phyloP scores from a whole-genome alignment of 2,888 invertebrate genomes.

The Mimumesa dahlbomi region DNA sequence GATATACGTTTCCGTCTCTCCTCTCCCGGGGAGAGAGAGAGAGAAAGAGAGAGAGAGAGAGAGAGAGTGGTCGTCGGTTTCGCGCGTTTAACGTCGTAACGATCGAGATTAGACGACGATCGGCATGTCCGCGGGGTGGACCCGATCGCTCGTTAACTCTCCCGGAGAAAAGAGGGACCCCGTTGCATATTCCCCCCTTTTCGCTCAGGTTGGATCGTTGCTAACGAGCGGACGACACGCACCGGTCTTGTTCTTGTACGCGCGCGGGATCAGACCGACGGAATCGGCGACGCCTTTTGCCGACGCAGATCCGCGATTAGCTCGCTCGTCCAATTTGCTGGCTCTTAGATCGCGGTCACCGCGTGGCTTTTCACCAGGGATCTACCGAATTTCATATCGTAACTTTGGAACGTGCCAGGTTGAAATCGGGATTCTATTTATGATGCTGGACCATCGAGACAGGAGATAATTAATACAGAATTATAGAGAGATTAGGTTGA shows the following conservation, averaged over 20 bases:
- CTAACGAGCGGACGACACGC: slow-evolving; percentile 62
- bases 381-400: too few species aligned
- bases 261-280: slow-evolving; percentile 39
- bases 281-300: slow-evolving; percentile 55
- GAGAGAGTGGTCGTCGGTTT: slow-evolving; percentile 50
- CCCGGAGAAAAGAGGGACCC: slow-evolving; percentile 12
- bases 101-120: slow-evolving; percentile 57
- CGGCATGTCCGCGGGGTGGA: slow-evolving; percentile 29
- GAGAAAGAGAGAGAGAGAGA: too few species aligned
- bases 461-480: too few species aligned
- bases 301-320: slow-evolving; percentile 50
- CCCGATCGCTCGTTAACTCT: slow-evolving; percentile 58
- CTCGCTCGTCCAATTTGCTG: slow-evolving; percentile 63
- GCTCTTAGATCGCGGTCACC: slow-evolving; percentile 47
- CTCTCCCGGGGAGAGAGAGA: slow-evolving; percentile 9
- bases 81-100: slow-evolving; percentile 61
- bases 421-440: too few species aligned
- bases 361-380: too few species aligned
- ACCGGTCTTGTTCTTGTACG: slow-evolving; percentile 48
- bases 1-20: slow-evolving; percentile 39
- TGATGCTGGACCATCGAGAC: too few species aligned
- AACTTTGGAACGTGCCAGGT: too few species aligned
- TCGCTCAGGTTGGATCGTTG: slow-evolving; percentile 33
- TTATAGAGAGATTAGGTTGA: too few species aligned
- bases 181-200: slow-evolving; percentile 35